Evolutionary conservation across 2,888 invertebrate species (phyloP), one percentile per base, ranked within the genome.

Genomic region (Drosophila gaucha): DNA sequence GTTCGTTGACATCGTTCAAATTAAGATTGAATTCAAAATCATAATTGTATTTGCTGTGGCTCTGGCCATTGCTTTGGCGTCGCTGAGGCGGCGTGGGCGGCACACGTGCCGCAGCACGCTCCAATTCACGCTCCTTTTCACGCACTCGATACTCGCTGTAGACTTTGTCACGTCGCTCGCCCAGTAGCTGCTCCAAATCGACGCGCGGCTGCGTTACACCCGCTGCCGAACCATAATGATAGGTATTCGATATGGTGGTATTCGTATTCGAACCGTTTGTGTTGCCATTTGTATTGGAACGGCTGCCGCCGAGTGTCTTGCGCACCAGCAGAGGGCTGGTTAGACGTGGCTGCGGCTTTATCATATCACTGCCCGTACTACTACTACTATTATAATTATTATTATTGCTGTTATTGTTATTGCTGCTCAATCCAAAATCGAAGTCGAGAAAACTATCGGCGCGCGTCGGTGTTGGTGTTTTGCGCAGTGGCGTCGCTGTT

Each of bases 281-380:
- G 18, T 44, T 56, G 46, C 57, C 58, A 36, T 64, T 67, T 56
- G 74, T 74, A 57, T 71, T 70, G 50, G 78, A 54, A 33, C 71
- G 79, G 65, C 90, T 85, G 73, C 30, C 31, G 28, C 93, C 93
- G 72, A 94, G 92, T 26, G 95, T 96, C 90, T 96, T 96, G 72
- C 96, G 94, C 89, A 96, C 96, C 90, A 96, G 93, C 91, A 96
- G 95, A 65, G 97, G 97, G 92, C 96, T 96, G 88, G 96, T 95
- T 77, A 96, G 94, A 88, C 96, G 96, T 91, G 95, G 94, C 88
- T 95, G 94, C 71, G 94, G 93, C 82, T 94, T 95, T 86, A 95
- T 93, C 95, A 95, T 95, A 63, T 75, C 78, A 56, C 54, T 68
- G 51, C 60, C 55, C 62, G 50, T 67, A 51, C 54, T 64, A 67